Conservation (phyloP, 2,888 invertebrate genomes). For the Harmothoe impar region DNA sequence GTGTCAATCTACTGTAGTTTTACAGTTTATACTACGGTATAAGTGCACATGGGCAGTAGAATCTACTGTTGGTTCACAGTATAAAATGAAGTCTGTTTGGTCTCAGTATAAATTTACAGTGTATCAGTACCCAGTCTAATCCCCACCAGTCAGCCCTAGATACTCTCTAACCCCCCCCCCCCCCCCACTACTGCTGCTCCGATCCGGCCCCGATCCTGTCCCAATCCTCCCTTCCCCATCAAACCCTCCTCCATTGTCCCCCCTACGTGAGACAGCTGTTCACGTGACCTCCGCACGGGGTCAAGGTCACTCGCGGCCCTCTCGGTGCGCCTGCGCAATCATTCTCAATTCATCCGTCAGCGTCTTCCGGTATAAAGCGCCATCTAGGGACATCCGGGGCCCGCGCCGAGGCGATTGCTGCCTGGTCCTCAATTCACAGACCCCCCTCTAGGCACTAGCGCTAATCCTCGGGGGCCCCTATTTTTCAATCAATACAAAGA, state of each 20-base stretch:
- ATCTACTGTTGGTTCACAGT: too few species aligned
- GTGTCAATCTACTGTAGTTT: too few species aligned
- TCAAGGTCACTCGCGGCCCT: slow-evolving; percentile 58
- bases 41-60: too few species aligned
- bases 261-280: slow-evolving; percentile 51
- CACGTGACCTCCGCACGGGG: slow-evolving; percentile 53
- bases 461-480: background rate
- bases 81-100: too few species aligned
- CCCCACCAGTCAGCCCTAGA: too few species aligned
- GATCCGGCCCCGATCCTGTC: background rate
- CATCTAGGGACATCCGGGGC: slow-evolving; percentile 53
- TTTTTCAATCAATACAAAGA: slow-evolving; percentile 41
- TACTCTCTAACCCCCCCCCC: too few species aligned
- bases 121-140: too few species aligned
- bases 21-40: too few species aligned
- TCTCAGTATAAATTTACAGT: too few species aligned
- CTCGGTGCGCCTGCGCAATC: slow-evolving; percentile 48
- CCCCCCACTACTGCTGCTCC: too few species aligned
- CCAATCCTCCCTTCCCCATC: background rate
- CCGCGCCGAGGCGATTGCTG: background rate
- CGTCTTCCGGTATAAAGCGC: slow-evolving; percentile 50
- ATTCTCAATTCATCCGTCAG: slow-evolving; percentile 59
- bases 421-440: slow-evolving; percentile 42
- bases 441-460: background rate
- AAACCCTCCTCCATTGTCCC: slow-evolving; percentile 37